Conservation (phyloP, 2,888 invertebrate genomes). For the Melipona bicolor region DNA sequence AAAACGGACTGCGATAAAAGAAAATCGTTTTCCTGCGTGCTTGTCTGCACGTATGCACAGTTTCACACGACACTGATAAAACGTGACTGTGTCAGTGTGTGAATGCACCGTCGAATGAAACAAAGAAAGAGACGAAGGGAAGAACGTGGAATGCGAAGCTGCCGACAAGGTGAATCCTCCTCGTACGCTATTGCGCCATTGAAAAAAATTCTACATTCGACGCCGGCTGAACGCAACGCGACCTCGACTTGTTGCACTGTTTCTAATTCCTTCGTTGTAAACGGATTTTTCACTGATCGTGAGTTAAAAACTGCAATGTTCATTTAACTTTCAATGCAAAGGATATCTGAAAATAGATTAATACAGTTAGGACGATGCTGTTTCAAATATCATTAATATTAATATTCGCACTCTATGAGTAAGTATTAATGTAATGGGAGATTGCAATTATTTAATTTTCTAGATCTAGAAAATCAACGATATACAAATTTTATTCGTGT, state of each 20-base stretch:
- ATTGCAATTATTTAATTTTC: not conserved
- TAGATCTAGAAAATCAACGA: not conserved
- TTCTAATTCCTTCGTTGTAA: not conserved
- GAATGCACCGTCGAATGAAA: not conserved
- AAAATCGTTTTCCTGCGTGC: constrained; percentile 43
- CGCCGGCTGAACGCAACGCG: constrained; percentile 13
- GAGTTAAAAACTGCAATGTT: not conserved
- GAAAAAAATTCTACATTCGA: constrained; percentile 59
- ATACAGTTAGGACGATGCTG: not conserved
- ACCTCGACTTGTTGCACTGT: not conserved
- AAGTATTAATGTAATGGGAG: not conserved
- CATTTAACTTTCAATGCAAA: not conserved
- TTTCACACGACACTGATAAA: not conserved
- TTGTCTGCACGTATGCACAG: not conserved
- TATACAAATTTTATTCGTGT: not conserved
- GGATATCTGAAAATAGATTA: not conserved
- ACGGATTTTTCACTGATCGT: not conserved
- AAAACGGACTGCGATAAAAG: constrained; percentile 52
- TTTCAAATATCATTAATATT: not conserved
- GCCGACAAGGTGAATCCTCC: constrained; percentile 76
- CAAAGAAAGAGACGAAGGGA: constrained; percentile 18
- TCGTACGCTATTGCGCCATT: constrained; percentile 72
- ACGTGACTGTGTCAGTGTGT: not conserved
- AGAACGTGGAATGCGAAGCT: constrained; percentile 67
- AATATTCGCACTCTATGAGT: too few relatives aligned